Percentiles rank a stretch among this genome's conserved stretches.
Conservation (phyloP, 2,113 vertebrate species). For the Cephalopterus ornatus region DNA sequence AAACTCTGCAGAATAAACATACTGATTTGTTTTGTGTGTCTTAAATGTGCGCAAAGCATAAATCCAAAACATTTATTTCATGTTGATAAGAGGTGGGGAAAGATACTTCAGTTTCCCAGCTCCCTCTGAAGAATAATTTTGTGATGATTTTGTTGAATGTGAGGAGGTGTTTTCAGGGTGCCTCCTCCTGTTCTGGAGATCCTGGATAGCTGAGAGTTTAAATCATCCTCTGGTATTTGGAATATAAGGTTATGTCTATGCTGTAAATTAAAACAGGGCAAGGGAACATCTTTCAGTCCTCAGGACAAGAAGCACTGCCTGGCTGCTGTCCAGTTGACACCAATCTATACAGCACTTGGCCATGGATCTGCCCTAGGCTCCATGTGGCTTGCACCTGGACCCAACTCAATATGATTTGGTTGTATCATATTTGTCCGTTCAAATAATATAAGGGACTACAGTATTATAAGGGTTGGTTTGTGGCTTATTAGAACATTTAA, state of each 20-base stretch:
- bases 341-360: not conserved
- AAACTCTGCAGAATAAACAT: constrained; percentile 24
- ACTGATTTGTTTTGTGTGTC: not conserved
- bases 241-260: not conserved
- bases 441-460: not conserved
- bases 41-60: not conserved
- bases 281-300: not conserved
- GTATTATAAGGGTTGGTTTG: not conserved
- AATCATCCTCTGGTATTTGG: not conserved
- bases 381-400: not conserved
- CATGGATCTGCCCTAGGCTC: not conserved
- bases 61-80: not conserved
- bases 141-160: not conserved
- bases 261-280: not conserved
- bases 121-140: not conserved
- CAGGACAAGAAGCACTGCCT: not conserved
- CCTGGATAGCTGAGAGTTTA: not conserved
- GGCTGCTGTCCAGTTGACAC: not conserved
- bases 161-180: not conserved
- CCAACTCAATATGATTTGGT: not conserved
- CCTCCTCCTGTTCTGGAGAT: not conserved
- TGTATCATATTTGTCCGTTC: not conserved
- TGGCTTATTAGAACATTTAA: not conserved
- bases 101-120: not conserved
- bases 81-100: not conserved